A percentile compares a stretch with the other conserved stretches of the same genome.
Evolutionary conservation across 2,888 invertebrate genomes (phyloP).

Genomic region (Adela reaumurella): DNA sequence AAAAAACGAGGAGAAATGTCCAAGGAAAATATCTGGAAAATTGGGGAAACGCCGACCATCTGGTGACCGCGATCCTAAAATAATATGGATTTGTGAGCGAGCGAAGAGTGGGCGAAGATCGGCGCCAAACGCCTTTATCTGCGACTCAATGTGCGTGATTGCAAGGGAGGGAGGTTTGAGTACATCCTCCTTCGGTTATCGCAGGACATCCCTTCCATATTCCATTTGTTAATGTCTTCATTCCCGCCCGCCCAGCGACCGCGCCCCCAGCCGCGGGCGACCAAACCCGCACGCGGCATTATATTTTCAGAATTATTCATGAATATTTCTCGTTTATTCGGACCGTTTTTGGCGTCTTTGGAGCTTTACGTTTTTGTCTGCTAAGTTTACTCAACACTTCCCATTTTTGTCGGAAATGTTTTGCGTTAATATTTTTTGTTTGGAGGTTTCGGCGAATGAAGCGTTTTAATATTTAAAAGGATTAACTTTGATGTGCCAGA

Average conservation of each 20-base stretch:
- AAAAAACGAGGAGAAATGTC: not conserved
- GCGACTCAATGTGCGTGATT: not conserved
- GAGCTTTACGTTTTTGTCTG: not conserved
- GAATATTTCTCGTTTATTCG: not conserved
- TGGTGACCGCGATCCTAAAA: not conserved
- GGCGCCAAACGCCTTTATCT: not conserved
- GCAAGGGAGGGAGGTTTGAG: too few relatives aligned
- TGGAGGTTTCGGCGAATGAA: not conserved
- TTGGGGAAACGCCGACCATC: not conserved
- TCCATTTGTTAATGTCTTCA: not conserved
- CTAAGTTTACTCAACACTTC: not conserved
- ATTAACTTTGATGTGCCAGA: too few relatives aligned
- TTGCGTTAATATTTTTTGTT: not conserved
- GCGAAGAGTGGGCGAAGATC: not conserved
- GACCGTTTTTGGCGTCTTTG: not conserved
- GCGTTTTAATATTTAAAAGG: not conserved
- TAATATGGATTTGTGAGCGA: not conserved
- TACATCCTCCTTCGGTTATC: not conserved
- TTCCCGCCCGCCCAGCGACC: conserved; percentile 9
- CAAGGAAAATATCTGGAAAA: not conserved
- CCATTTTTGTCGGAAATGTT: not conserved
- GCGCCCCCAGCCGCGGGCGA: conserved; percentile 7
- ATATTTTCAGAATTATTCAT: not conserved
- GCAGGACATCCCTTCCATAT: not conserved
- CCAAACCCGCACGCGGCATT: conserved; percentile 6